Conservation (phyloP, 2,113 vertebrate species). For the Bos javanicus region DNA sequence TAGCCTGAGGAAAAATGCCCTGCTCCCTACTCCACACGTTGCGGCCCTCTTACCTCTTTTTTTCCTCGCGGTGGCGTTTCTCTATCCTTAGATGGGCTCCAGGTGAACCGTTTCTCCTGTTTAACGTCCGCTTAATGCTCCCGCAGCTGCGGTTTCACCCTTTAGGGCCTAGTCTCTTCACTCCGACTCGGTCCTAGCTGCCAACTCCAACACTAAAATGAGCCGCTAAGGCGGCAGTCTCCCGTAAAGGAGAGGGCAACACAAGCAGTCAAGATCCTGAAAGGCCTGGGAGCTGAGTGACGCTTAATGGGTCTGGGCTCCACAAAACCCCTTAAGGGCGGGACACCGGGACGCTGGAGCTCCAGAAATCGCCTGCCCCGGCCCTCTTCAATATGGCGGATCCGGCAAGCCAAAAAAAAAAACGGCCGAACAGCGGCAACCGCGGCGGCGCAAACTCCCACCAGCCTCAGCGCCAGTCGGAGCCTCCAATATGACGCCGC, state of each 20-base stretch:
- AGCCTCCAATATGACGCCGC: not conserved
- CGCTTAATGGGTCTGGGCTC: too few species aligned
- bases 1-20: not conserved
- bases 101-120: conserved; percentile 84
- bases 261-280: not conserved
- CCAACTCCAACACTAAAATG: not conserved
- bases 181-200: not conserved
- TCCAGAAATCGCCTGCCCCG: not conserved
- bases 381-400: conserved; percentile 70
- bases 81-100: not conserved
- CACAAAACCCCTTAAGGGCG: not conserved
- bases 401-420: not conserved
- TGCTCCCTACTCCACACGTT: not conserved
- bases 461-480: not conserved
- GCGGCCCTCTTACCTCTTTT: not conserved
- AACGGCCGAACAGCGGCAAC: not conserved
- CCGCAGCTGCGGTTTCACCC: not conserved
- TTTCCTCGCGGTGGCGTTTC: not conserved
- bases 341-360: rapidly evolving
- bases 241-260: not conserved
- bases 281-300: not conserved
- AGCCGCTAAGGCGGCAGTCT: not conserved
- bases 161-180: not conserved
- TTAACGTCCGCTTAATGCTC: conserved; percentile 73
- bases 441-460: conserved; percentile 28